Evolutionary conservation across 2,888 invertebrate species (phyloP), one percentile per base, ranked within the genome.

Genomic region (Rhingia campestris): DNA sequence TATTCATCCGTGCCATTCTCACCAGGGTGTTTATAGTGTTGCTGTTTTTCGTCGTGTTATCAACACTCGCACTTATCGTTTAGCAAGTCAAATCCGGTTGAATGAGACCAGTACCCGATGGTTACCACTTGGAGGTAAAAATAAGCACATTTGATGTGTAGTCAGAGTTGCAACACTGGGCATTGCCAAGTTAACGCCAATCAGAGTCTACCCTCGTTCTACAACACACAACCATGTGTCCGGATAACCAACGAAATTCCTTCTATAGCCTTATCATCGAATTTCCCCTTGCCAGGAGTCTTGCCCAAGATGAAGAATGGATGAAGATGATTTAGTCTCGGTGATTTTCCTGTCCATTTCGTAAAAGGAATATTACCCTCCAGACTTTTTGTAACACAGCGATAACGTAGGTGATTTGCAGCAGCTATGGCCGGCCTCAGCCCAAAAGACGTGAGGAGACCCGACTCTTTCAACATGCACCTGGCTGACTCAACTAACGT

Each of bases 401-500:
- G 67, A 41, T 90, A 89, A 67, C 87, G 86, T 14, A 88, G 64
- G 53, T 87, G 86, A 47, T 85, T 86, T 32, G 88, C 88, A 33
- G 88, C 87, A 22, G 75, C 77, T 1, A 88, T 84, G 12, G 89
- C 88, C 70, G 12, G 89, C 88, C 70, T 89, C 89, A 45, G 87
- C 88, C 87, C 88, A 89, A 67, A 88, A 87, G 5, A 37, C 43
- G 86, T 51, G 4, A 85, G 67, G 9, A 88, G 49, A 6, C 86
- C 86, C 6, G 87, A 74, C 37, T 88, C 75, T 0, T 85, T 79
- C 67, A 90, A 53, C 73, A 86, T 76, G 10, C 86, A 87, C 30
- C 87, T 39, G 7, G 85, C 77, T 77, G 79, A 85, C 22, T 86
- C 86, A 0, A 86, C 58, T 0, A 87, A 74, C 4, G 86, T 86